Conservation (phyloP, 2,888 invertebrate genomes). For the Ganaspis brasiliensis region DNA sequence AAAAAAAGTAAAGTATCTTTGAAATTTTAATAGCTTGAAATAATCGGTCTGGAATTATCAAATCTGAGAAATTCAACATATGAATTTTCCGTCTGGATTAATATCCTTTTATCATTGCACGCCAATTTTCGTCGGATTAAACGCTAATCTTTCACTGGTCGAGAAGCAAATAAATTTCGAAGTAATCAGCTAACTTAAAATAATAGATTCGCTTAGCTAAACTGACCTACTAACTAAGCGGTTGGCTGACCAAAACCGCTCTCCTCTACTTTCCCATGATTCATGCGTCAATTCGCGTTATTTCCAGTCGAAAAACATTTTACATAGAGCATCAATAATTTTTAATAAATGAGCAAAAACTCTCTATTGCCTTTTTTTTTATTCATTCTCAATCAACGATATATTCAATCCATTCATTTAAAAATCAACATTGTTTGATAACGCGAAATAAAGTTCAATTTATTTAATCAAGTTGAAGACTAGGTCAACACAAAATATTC, state of each 20-base stretch:
- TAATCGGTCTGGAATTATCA: too few species aligned
- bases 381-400: not conserved
- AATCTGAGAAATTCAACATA: too few species aligned
- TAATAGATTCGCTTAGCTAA: constrained; percentile 39
- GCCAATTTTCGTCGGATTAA: not conserved
- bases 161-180: constrained; percentile 21
- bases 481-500: too few species aligned
- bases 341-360: not conserved
- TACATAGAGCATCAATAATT: constrained; percentile 2
- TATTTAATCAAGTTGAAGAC: too few species aligned
- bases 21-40: too few species aligned
- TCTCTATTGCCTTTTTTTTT: not conserved
- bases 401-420: too few species aligned
- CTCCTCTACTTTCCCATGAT: constrained; percentile 9
- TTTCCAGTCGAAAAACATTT: constrained; percentile 22
- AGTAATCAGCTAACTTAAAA: constrained; percentile 27
- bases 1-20: too few species aligned
- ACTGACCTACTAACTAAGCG: constrained; percentile 28
- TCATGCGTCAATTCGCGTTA: constrained; percentile 26
- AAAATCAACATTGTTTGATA: too few species aligned
- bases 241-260: constrained; percentile 32
- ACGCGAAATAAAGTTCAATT: too few species aligned
- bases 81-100: too few species aligned
- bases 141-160: not conserved
- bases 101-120: not conserved